Base-by-base conservation (phyloP, 1,140 invertebrate genomes). In the Cardiocondyla obscurior region DNA sequence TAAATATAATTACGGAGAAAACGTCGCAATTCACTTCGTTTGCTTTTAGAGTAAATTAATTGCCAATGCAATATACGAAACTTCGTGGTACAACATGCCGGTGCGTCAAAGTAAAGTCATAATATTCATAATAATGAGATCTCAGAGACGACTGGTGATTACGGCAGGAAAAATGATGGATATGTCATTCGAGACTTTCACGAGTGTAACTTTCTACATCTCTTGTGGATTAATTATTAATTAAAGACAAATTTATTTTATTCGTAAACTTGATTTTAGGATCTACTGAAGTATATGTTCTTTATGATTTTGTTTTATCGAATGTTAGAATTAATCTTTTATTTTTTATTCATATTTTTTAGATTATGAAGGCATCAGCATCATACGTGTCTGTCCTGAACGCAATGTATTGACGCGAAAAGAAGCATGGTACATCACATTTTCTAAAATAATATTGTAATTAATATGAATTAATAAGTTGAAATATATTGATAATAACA, bases 131-230 rank as follows among this genome's bases (percentile, higher is more conserved):
- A 67, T 85, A 25, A 55, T 69, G 22, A 70, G 81, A 65, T 69
- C 36, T 8, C 81, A 83, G 8, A 74, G 65, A 14, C 64, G 22
- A 19, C 25, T 85, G 3, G 14, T 22, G 3, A 67, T 85, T 0
- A 85, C 46, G 16, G 39, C 74, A 33, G 70, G 64, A 10, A 77
- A 76, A 30, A 62, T 85, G 49, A 46, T 39, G 28, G 53, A 53
- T 46, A 64, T 85, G n/a, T 83, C 81, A 1, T 46, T 77, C 6
- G 55, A 82, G 55, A 44, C 22, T 62, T 85, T 85, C 22, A 19
- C 72, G 1, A 82, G 28, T 28, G 81, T 82, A 76, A 76, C 19
- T 2, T 19, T 12, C 0, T 0, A 60, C 33, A 60, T 4, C 12
- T 36, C 64, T 42, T 36, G 14, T 0, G 39, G 2, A 16, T n/a